Evolutionary conservation across 2,113 vertebrate genomes (phyloP), one percentile per base, ranked within the genome.

Genomic region (Phaethornis superciliosus): DNA sequence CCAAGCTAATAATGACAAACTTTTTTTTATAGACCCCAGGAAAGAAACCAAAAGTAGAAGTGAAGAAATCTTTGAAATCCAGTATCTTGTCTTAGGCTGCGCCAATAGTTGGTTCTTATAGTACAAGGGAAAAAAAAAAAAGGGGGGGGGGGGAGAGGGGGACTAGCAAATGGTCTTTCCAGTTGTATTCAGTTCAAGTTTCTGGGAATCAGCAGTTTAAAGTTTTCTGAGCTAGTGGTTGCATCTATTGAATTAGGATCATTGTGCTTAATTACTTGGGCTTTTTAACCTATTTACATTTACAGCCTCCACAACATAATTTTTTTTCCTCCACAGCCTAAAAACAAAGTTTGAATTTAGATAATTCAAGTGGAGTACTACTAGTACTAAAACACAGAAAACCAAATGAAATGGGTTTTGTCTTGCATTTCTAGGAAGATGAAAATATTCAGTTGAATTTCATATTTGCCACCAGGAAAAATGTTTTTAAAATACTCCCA

Each of bases 211-310:
- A 72, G 59, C 51, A 82, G 67, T 94, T 89, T 69, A 93, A 81
- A 78, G 46, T 88, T 88, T 42, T 79, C 70, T 94, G 89, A 94
- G 42, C 59, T 82, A 59, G 10, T 69, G 78, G 93, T 32, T 82
- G 70, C 49, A 91, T 93, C 63, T 79, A 62, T 49, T 94, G 70
- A 89, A 94, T 80, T 88, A 95, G 79, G 75, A 96, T 93, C 88
- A 88, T 65, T 85, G 42, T 62, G 46, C 59, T 91, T 86, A 96
- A 77, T 88, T 90, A 93, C 75, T 70, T 93, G 94, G 96, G 93
- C 81, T 94, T 91, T 95, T 93, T 93, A 96, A 96, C 85, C 89
- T 89, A 79, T 87, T 94, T 93, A 94, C 28, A 2, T 26, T 40
- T 80, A 49, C 1, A 5, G 91, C 65, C 54, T 79, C 62, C 75